Conservation (phyloP, 2,888 invertebrate species). For the Tuberolachnus salignus region DNA sequence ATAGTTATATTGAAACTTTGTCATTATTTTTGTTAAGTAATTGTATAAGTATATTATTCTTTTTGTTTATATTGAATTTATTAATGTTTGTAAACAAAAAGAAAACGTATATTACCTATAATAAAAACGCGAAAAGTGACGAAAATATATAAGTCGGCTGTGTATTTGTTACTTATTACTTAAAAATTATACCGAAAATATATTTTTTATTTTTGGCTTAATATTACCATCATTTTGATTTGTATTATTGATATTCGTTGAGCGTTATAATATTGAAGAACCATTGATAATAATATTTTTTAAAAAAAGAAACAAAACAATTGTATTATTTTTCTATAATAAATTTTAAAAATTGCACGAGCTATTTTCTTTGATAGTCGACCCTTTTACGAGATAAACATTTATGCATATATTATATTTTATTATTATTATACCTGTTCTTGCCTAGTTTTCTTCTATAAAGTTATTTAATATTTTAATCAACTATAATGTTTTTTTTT, state of each 20-base stretch:
- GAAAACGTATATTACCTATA: neutral
- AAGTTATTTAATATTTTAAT: constrained; percentile 55
- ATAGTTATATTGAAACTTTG: constrained; percentile 23
- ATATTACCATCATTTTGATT: constrained; percentile 23
- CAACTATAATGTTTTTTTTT: constrained; percentile 36
- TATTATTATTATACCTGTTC: constrained; percentile 11
- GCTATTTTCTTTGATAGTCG: constrained; percentile 29
- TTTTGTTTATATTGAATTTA: constrained; percentile 32
- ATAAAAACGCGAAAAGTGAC: constrained; percentile 15
- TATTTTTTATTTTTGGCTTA: constrained; percentile 16
- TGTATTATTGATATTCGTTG: neutral
- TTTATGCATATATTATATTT: constrained; percentile 7
- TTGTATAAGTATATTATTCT: constrained; percentile 44
- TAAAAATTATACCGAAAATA: neutral
- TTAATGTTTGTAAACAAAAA: constrained; percentile 24
- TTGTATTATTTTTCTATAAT: constrained; percentile 47
- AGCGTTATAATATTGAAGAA: neutral
- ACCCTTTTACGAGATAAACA: constrained; percentile 10
- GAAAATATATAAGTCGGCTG: constrained; percentile 35
- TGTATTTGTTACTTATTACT: constrained; percentile 44
- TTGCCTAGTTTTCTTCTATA: constrained; percentile 49
- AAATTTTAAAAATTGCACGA: constrained; percentile 7
- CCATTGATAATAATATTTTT: neutral
- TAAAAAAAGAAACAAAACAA: neutral
- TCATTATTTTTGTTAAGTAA: constrained; percentile 42